phyloP scores from a whole-genome alignment of 2,888 invertebrate species.

The Ischnura elegans region DNA sequence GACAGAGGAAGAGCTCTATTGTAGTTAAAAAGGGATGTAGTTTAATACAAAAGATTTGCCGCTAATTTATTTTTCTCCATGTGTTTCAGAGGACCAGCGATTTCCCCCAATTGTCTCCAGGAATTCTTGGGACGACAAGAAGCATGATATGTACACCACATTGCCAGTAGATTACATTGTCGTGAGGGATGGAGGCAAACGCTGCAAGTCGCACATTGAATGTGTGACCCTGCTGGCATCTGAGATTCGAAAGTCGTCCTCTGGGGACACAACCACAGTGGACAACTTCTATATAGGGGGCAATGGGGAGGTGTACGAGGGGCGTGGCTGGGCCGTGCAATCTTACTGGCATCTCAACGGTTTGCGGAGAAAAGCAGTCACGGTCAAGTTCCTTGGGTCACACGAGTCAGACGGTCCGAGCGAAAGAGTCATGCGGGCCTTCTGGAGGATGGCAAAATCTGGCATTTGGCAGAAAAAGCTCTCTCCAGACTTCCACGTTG shows the following conservation, averaged over 20 bases:
- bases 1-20: too few species aligned
- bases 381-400: not conserved
- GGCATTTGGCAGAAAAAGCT: not conserved
- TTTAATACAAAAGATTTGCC: too few species aligned
- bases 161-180: not conserved
- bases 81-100: not conserved
- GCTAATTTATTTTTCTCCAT: not conserved
- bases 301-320: not conserved
- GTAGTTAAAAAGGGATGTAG: too few species aligned
- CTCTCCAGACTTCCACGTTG: not conserved
- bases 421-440: not conserved
- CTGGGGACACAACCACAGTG: not conserved
- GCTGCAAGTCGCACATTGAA: not conserved
- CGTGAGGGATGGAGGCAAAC: not conserved
- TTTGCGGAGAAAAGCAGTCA: not conserved
- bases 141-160: not conserved
- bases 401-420: not conserved
- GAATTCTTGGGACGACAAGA: not conserved
- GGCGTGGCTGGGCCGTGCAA: not conserved
- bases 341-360: not conserved
- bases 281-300: constrained; percentile 13
- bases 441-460: not conserved
- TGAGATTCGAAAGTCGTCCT: not conserved
- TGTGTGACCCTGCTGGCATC: not conserved
- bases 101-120: not conserved